Evolutionary conservation across 1,140 invertebrate genomes (phyloP).

Genomic region (Philaenus spumarius): DNA sequence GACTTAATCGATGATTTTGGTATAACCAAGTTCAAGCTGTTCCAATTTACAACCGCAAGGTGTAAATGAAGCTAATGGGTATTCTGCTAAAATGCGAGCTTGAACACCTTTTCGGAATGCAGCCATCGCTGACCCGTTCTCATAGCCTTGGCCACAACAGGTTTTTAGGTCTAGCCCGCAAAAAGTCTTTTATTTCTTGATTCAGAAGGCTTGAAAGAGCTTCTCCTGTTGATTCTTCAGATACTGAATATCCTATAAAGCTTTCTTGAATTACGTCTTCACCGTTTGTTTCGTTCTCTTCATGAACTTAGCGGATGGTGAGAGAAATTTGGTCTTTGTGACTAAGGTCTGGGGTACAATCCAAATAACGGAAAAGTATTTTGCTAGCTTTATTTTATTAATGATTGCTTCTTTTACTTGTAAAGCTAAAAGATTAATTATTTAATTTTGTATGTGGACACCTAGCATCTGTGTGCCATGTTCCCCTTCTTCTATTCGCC

Average conservation of each 20-base stretch:
- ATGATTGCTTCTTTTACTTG: constrained; percentile 27
- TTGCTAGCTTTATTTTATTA: constrained; percentile 20
- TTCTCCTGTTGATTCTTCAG: constrained; percentile 7
- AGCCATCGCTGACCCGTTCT: constrained; percentile 15
- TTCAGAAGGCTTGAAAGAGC: constrained; percentile 8
- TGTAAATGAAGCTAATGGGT: constrained; percentile 10
- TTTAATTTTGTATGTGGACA: constrained; percentile 30
- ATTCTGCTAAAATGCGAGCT: constrained; percentile 12
- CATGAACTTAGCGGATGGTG: constrained; percentile 12
- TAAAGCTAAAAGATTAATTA: constrained; percentile 25
- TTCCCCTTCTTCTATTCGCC: constrained; percentile 18
- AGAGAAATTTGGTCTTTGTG: constrained; percentile 20
- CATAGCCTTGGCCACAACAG: constrained; percentile 17
- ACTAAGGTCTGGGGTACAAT: constrained; percentile 19
- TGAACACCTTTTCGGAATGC: constrained; percentile 12
- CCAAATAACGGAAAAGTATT: constrained; percentile 26
- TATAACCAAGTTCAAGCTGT: too few species aligned
- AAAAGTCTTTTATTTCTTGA: constrained; percentile 7
- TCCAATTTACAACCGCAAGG: constrained; percentile 9
- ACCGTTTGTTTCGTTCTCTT: background rate
- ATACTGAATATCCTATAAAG: constrained; percentile 12
- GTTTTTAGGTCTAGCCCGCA: constrained; percentile 11
- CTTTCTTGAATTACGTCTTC: constrained; percentile 9
- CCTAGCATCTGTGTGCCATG: constrained; percentile 16
- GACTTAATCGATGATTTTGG: too few species aligned